Evolutionary conservation across 2,888 invertebrate genomes (phyloP).

Genomic region (Drosophila glabriapex): DNA sequence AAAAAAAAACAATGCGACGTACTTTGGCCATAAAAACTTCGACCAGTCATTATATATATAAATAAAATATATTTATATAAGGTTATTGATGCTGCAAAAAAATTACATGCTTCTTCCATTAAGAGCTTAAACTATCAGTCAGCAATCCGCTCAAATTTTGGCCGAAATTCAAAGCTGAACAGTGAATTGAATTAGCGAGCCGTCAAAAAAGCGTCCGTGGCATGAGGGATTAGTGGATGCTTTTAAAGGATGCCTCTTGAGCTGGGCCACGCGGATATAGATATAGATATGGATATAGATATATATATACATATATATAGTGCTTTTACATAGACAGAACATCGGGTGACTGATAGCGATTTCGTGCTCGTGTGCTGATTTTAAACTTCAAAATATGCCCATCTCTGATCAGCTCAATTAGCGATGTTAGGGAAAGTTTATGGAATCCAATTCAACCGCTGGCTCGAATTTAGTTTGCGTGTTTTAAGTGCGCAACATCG

Average conservation of each 20-base stretch:
- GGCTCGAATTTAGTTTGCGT: constrained; percentile 40
- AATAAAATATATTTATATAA: constrained; percentile 30
- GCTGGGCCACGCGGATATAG: not conserved
- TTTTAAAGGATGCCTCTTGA: not conserved
- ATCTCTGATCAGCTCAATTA: constrained; percentile 31
- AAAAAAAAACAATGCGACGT: constrained; percentile 23
- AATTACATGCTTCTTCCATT: constrained; percentile 64
- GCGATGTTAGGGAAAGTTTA: constrained; percentile 25
- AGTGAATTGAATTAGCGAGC: constrained; percentile 44
- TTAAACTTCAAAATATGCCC: constrained; percentile 4
- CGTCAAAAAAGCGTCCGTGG: constrained; percentile 4
- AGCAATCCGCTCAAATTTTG: constrained; percentile 34
- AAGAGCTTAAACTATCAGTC: constrained; percentile 72
- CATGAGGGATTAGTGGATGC: constrained; percentile 5
- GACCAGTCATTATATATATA: constrained; percentile 25
- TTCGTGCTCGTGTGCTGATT: not conserved
- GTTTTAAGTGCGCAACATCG: constrained; percentile 37
- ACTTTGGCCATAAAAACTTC: constrained; percentile 56
- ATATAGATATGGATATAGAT: not conserved
- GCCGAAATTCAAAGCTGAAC: constrained; percentile 22
- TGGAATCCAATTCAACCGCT: constrained; percentile 2
- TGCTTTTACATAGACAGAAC: not conserved
- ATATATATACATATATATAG: not conserved
- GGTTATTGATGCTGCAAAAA: constrained; percentile 20
- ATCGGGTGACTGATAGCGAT: not conserved